Base-by-base conservation (phyloP, 2,113 vertebrate genomes). In the Notothenia coriiceps region DNA sequence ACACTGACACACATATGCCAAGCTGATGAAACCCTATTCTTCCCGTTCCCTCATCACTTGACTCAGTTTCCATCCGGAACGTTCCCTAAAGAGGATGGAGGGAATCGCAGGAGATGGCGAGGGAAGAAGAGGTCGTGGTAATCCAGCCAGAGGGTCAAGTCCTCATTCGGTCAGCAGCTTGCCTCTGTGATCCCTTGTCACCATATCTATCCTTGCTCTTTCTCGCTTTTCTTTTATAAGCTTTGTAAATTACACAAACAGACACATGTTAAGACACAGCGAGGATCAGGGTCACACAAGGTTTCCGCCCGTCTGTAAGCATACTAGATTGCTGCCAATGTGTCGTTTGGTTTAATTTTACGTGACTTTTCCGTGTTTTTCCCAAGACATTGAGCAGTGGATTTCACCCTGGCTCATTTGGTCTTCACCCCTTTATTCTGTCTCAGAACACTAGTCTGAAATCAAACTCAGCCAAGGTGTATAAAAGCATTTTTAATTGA, bases 1-100 rank as follows among this genome's bases (percentile, higher is more conserved):
- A 66, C 85, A 35, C 79, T 77, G 89, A 88, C 89, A 93, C 89
- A 90, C 87, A 90, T 87, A 86, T 84, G 91, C 91, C 87, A 83
- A 81, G 84, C 88, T 82, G 89, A 86, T 75, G 66, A 94, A 94
- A 86, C 69, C 78, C 73, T 18, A 47, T 90, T 92, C 82, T 91
- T 82, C 80, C 57, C 72, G 51, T 81, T 88, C 89, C 86, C 74
- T 86, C 82, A 74, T 84, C 84, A 76, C 83, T 91, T 87, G 83
- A 89, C 88, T 88, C 85, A 71, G 84, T 93, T 93, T 91, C 82
- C 79, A 84, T 82, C 74, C 79, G 57, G 77, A 83, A 74, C 44
- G 63, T 61, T 86, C 81, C 83, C 85, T 66, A 83, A 85, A 80
- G 77, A 88, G 83, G 85, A 89, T 62, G 81, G 80, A 63, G 47